Conservation (phyloP, 2,888 invertebrate genomes). For the Lycocerus yunnanus region DNA sequence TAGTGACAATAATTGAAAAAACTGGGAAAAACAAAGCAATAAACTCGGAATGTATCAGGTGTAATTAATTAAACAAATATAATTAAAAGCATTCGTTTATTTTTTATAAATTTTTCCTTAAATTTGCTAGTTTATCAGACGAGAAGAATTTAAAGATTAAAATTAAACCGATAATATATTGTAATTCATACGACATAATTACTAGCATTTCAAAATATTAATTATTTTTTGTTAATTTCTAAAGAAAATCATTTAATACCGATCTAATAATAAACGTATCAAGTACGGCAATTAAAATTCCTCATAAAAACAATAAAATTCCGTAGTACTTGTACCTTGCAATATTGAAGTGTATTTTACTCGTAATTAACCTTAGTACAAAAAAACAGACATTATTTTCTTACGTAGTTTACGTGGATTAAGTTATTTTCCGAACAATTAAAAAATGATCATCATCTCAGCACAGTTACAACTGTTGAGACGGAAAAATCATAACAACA, state of each 20-base stretch:
- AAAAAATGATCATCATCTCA: neutral
- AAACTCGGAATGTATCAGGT: neutral
- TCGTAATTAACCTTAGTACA: conserved; percentile 8
- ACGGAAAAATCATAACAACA: neutral
- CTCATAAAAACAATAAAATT: neutral
- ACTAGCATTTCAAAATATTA: neutral
- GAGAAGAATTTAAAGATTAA: neutral
- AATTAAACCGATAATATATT: neutral
- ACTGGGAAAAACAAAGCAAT: neutral
- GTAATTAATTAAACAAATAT: neutral
- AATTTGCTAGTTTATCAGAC: neutral
- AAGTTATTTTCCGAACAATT: neutral
- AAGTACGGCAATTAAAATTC: neutral
- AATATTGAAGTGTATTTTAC: neutral
- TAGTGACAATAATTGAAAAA: neutral
- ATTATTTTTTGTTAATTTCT: neutral
- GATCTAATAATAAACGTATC: neutral
- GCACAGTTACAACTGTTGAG: neutral
- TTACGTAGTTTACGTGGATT: neutral
- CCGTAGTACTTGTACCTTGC: conserved; percentile 7
- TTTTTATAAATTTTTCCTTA: neutral
- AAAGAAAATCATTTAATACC: neutral
- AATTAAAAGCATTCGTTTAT: neutral
- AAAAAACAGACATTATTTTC: neutral
- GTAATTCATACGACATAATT: no score